Conservation (phyloP, 2,888 invertebrate species). For the Phyllotreta cruciferae region DNA sequence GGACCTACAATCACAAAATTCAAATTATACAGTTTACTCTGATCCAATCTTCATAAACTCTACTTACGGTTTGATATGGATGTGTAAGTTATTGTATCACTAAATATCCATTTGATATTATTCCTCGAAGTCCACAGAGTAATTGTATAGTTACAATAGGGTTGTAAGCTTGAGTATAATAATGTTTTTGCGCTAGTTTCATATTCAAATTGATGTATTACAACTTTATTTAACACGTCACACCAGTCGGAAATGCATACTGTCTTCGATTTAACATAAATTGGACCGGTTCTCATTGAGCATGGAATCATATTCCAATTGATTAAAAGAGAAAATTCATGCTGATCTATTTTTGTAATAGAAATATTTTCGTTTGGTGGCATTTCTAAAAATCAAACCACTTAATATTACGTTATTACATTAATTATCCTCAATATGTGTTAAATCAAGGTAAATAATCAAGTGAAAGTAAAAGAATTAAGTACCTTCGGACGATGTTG, state of each 20-base stretch:
- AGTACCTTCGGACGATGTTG: slow-evolving; percentile 8
- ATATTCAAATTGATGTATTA: slow-evolving; percentile 1
- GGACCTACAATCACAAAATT: slow-evolving; percentile 38
- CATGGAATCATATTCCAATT: slow-evolving; percentile 10
- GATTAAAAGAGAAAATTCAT: neutral
- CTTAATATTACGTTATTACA: too few relatives aligned
- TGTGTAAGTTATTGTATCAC: slow-evolving; percentile 1
- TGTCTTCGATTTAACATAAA: slow-evolving; percentile 6
- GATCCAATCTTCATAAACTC: too few relatives aligned
- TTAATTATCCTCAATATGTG: too few relatives aligned
- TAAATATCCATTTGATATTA: neutral
- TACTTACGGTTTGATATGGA: slow-evolving; percentile 26
- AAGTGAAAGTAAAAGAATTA: neutral
- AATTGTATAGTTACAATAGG: slow-evolving; percentile 39
- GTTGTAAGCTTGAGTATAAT: slow-evolving; percentile 20
- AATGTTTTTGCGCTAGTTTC: neutral
- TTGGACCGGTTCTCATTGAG: slow-evolving; percentile 14
- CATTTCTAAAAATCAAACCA: slow-evolving; percentile 10
- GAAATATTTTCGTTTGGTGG: slow-evolving; percentile 8
- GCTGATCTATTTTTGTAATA: neutral
- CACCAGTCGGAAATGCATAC: slow-evolving; percentile 25
- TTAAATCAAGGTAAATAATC: too few relatives aligned
- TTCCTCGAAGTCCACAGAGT: slow-evolving; percentile 25
- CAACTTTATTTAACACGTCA: neutral
- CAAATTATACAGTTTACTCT: neutral